phyloP scores from a whole-genome alignment of 2,797 vertebrate species.

The Rhinoraja longicauda region DNA sequence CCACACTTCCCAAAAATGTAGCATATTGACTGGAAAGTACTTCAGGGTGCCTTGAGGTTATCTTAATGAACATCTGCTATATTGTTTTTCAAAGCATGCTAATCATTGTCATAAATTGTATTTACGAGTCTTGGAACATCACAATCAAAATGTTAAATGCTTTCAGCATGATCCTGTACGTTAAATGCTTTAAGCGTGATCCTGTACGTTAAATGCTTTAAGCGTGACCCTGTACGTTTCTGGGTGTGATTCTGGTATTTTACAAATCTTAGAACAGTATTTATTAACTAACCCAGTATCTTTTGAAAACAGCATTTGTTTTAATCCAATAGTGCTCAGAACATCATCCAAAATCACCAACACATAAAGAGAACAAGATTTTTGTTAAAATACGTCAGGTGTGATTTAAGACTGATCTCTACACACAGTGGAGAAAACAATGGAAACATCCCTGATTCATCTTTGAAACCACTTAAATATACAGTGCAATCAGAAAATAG shows the following conservation, averaged over 20 bases:
- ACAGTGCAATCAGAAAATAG: too few species aligned
- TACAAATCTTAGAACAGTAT: too few species aligned
- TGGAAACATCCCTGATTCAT: not conserved
- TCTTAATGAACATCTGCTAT: too few species aligned
- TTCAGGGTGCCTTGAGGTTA: not conserved
- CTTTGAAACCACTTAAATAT: not conserved
- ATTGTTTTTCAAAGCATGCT: not conserved
- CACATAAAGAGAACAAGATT: not conserved
- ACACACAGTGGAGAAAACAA: not conserved
- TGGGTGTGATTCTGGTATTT: not conserved
- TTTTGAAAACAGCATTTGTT: not conserved
- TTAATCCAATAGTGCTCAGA: not conserved
- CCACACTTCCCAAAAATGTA: not conserved
- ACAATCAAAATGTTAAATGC: not conserved
- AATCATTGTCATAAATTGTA: not conserved
- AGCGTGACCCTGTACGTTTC: too few species aligned
- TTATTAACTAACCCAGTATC: not conserved
- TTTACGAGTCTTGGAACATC: not conserved
- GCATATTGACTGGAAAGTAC: not conserved
- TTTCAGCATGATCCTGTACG: too few species aligned
- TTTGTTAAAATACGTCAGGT: not conserved
- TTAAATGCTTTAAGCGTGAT: not conserved
- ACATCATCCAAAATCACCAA: not conserved
- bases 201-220: not conserved
- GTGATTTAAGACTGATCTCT: not conserved